Percentiles rank a stretch among this genome's conserved stretches.
Conservation (phyloP, 2,113 vertebrate species). For the Larimichthys polyactis region DNA sequence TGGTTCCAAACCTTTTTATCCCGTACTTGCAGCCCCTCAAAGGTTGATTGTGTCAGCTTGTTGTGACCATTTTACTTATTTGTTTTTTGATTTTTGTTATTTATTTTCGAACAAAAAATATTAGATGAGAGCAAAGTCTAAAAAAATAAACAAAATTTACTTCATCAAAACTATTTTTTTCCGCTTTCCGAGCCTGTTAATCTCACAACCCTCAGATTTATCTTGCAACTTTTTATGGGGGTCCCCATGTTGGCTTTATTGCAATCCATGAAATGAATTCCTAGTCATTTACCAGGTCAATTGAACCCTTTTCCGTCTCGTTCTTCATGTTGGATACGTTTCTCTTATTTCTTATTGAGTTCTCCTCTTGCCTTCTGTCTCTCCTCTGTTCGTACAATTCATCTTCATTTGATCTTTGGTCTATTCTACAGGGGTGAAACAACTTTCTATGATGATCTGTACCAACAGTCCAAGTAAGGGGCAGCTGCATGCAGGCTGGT, state of each 20-base stretch:
- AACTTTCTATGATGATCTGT: conserved; percentile 81
- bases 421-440: conserved; percentile 77
- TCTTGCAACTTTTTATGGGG: background rate
- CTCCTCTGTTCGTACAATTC: conserved; percentile 28
- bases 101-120: background rate
- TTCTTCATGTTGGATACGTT: background rate
- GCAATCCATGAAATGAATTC: background rate
- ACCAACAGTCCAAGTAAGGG: conserved; percentile 84
- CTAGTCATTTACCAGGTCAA: background rate
- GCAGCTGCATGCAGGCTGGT: conserved; percentile 52
- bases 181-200: background rate
- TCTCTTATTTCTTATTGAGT: background rate
- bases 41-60: background rate
- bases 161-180: background rate
- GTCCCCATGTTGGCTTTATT: too few relatives aligned
- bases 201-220: background rate
- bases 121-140: background rate
- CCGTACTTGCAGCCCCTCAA: background rate
- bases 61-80: background rate
- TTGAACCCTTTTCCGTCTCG: background rate
- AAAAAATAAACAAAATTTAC: background rate
- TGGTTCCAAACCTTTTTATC: background rate
- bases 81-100: background rate
- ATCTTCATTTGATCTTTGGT: conserved; percentile 49
- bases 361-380: conserved; percentile 37